phyloP scores from a whole-genome alignment of 1,140 invertebrate genomes.

The Drosophila leontia region DNA sequence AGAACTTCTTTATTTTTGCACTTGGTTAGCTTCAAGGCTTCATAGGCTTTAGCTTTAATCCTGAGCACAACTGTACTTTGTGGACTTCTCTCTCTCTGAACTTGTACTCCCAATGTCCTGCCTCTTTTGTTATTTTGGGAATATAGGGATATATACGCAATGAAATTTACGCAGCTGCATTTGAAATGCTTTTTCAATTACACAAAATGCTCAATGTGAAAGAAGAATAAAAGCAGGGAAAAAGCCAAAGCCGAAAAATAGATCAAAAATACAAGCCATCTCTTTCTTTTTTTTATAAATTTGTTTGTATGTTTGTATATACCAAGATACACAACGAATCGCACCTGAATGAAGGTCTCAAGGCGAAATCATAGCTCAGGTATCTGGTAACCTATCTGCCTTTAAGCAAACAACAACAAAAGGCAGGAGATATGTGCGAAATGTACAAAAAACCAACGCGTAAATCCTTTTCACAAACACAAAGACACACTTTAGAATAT shows the following conservation, averaged over 20 bases:
- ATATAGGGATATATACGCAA: slow-evolving; percentile 23
- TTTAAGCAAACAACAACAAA: slow-evolving; percentile 49
- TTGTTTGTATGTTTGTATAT: neutral
- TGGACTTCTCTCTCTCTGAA: neutral
- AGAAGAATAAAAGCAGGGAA: slow-evolving; percentile 16
- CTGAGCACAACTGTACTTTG: slow-evolving; percentile 56
- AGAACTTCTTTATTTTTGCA: slow-evolving; percentile 34
- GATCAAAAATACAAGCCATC: slow-evolving; percentile 62
- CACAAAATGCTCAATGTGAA: slow-evolving; percentile 45
- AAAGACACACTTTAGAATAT: slow-evolving; percentile 27
- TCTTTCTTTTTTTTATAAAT: slow-evolving; percentile 1
- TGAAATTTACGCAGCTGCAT: slow-evolving; percentile 76
- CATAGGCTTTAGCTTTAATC: slow-evolving; percentile 22
- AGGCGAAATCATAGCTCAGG: slow-evolving; percentile 76
- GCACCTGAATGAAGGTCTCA: slow-evolving; percentile 69
- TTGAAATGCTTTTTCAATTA: slow-evolving; percentile 79
- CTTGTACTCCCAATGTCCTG: slow-evolving; percentile 5
- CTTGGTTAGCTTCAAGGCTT: slow-evolving; percentile 30
- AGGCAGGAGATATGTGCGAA: slow-evolving; percentile 57
- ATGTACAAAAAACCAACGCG: slow-evolving; percentile 59
- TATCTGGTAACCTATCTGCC: slow-evolving; percentile 72
- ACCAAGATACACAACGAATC: slow-evolving; percentile 21
- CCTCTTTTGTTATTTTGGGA: slow-evolving; percentile 19
- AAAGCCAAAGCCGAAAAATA: slow-evolving; percentile 53
- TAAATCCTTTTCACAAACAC: slow-evolving; percentile 79